Base-by-base conservation (phyloP, 1,140 invertebrate genomes). In the Cydia splendana region DNA sequence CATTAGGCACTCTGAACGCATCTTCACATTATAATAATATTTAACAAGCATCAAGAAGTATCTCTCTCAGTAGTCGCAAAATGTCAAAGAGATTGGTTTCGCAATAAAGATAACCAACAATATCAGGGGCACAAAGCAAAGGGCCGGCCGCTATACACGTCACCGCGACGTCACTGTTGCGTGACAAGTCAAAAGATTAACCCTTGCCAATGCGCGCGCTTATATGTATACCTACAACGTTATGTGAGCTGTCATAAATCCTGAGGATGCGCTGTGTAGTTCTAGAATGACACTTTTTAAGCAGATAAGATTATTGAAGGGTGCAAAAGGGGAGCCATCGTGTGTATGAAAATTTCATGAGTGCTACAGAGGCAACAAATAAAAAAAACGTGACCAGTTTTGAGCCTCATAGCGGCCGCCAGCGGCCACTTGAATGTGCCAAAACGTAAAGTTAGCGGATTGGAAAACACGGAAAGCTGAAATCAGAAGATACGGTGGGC, bases 41-140 rank as follows among this genome's bases (percentile, higher is more conserved):
- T 53, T 0, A n/a, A 57, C 1, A 69, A 69, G 13, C 34, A 69
- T 42, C 65, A 69, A 69, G 65, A 69, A 13, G 4, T 38, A 4
- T 38, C 34, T 15, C 0, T 69, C 65, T 13, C 0, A 34, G 65
- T 34, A 34, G 15, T 34, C 30, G 28, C 65, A 69, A 34, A 69
- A 15, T 34, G 28, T 69, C 65, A 69, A 69, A 69, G 65, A 30
- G 12, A 67, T 69, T n/a, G 65, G 20, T 65, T 69, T 69, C 65
- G 65, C 65, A 34, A 69, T 30, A 65, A 65, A 65, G 20, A 65
- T 65, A 65, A 38, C 65, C 38, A 69, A 30, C 30, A 69, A 69
- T 34, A 30, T 6, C 20, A 65, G 13, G 20, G 65, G 24, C 65
- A 69, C 30, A n/a, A 69, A 69, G 65, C 53, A 18, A 57, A 57